Evolutionary conservation across 2,113 vertebrate genomes (phyloP), one percentile per base, ranked within the genome.

Genomic region (Muscicapa adusta): DNA sequence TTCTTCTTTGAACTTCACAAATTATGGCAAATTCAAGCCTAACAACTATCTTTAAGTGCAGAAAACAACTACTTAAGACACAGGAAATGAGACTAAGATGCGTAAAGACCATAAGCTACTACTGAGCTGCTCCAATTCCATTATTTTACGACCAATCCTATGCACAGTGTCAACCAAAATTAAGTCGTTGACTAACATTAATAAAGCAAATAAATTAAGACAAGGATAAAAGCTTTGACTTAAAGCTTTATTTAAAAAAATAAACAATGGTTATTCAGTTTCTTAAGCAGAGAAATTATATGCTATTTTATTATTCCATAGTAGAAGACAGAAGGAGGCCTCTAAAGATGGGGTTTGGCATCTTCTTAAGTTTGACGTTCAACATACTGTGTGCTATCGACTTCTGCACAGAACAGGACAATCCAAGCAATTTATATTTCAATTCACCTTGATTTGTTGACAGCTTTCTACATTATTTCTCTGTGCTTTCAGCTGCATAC

Each of bases 361-460:
- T 12, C 43, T 17, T 61, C 45, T 66, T 24, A 70, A 71, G 13
- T 80, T 50, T 67, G 31, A 89, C 22, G 20, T 66, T 73, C 47
- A 76, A 18, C 0, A 0, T 25, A 67, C 31, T 75, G 26, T 9
- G 12, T 33, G 28, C 50, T 42, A 67, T 18, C 6, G 18, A 63
- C n/a, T 87, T 87, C 62, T 51, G n/a, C 0, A 0, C 8, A 85
- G 28, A 72, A 47, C 3, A 36, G 36, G 29, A 72, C n/a, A 85
- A 82, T 29, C 26, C 36, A 62, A 33, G 25, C 31, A 85, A 82
- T 23, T 57, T 61, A 5, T 26, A 65, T 53, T 82, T 79, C 42
- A 53, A 45, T 82, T 71, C 36, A 47, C 25, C 7, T 71, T 54
- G 33, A 82, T 58, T 63, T 80, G 23, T 53, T 94, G 40, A 74